Evolutionary conservation across 2,113 vertebrate species (phyloP).

Genomic region (Eolophus roseicapilla): DNA sequence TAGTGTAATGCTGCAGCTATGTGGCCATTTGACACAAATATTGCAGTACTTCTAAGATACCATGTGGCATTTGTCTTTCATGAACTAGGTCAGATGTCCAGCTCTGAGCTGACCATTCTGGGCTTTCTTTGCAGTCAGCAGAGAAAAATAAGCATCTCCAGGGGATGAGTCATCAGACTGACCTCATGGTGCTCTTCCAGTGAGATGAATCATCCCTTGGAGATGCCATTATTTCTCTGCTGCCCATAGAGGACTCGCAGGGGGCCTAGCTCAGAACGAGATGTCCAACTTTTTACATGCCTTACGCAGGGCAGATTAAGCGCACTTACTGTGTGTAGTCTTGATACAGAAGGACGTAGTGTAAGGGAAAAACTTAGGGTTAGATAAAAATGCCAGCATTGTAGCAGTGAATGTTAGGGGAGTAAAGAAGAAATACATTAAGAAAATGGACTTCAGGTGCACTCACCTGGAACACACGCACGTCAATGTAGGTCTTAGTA

Average conservation of each 20-base stretch:
- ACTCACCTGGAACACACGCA: background rate
- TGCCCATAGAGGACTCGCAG: background rate
- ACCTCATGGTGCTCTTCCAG: background rate
- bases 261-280: background rate
- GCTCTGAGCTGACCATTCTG: background rate
- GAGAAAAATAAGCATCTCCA: background rate
- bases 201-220: background rate
- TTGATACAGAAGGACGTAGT: background rate
- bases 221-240: background rate
- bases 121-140: background rate
- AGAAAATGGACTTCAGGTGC: background rate
- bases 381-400: background rate
- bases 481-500: background rate
- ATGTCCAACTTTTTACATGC: background rate
- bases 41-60: background rate
- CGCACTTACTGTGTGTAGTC: background rate
- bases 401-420: background rate
- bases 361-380: background rate
- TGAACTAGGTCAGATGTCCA: background rate
- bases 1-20: slow-evolving; percentile 16
- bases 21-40: slow-evolving; percentile 20
- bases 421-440: background rate
- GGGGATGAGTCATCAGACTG: background rate
- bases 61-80: background rate
- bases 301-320: background rate